Evolutionary conservation across 2,888 invertebrate genomes (phyloP).

Genomic region (Gryllus longicercus): DNA sequence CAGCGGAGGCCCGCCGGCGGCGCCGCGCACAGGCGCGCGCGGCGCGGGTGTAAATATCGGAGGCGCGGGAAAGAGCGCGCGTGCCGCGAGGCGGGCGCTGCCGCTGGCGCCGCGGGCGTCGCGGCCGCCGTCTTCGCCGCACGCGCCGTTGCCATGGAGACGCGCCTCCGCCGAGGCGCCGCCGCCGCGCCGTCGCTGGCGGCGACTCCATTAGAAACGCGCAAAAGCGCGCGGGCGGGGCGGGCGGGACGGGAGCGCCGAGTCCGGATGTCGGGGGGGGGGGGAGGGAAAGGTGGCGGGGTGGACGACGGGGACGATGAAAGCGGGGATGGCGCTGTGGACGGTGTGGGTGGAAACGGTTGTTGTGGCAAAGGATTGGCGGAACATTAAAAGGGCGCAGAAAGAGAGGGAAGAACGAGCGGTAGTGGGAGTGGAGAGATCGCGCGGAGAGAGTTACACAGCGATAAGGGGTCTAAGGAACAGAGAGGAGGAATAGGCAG

Average conservation of each 20-base stretch:
- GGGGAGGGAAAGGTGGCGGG: background rate
- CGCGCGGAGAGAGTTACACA: too few relatives aligned
- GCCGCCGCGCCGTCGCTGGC: background rate
- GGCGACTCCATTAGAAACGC: background rate
- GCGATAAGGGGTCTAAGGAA: too few relatives aligned
- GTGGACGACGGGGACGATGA: background rate
- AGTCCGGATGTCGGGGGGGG: background rate
- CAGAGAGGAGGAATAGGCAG: too few relatives aligned
- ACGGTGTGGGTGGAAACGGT: background rate
- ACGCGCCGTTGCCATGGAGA: constrained; percentile 1
- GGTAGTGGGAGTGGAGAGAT: too few relatives aligned
- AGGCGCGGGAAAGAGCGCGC: background rate
- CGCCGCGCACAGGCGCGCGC: background rate
- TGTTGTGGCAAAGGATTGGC: too few relatives aligned
- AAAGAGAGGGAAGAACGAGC: too few relatives aligned
- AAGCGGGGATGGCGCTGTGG: background rate
- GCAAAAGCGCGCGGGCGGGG: background rate
- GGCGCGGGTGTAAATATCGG: too few relatives aligned
- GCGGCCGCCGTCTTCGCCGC: background rate
- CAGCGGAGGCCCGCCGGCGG: background rate
- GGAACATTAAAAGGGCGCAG: too few relatives aligned
- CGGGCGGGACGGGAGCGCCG: constrained; percentile 5
- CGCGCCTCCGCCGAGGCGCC: background rate
- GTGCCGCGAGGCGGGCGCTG: background rate
- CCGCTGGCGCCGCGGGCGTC: background rate